Evolutionary conservation across 2,797 vertebrate genomes (phyloP), one percentile per base, ranked within the genome.

Genomic region (Huso huso): DNA sequence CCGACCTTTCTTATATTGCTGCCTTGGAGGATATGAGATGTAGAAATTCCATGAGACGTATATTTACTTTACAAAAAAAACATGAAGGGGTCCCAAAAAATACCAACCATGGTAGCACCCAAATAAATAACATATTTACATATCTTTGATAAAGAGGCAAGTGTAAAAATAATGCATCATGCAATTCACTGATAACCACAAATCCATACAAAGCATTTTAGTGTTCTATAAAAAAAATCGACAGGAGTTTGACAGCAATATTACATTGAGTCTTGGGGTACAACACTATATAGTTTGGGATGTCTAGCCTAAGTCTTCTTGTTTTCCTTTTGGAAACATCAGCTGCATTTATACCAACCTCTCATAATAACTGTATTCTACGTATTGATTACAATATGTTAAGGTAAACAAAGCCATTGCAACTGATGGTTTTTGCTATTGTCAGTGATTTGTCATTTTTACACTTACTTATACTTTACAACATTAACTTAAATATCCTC

Each of bases 1-100:
- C 86, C 84, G 87, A 89, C 85, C 89, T 86, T 84, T 89, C 84
- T 89, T 85, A 89, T 89, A 90, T 89, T 91, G 89, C 90, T 91
- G 88, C 86, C 88, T 90, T 90, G 86, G 88, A 90, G 89, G 81
- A 86, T 88, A 87, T 89, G 83, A 85, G 37, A 90, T 87, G 86
- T 88, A 89, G 81, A 91, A 90, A 90, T 88, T 86, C 75, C 80
- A 84, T 75, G 87, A 83, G 75, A 77, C 71, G 69, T 74, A 84
- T 70, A 67, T 72, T 69, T 69, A 79, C 77, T 78, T 85, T 79
- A 68, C 68, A 63, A 6, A 13, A 61, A 67, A 72, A 62, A 71
- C 77, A 13, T 76, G 57, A 73, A 75, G 77, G 79, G 79, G 79
- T 84, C 74, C 82, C 78, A 81, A 82, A 18, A 79, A 80, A 79